Evolutionary conservation across 2,888 invertebrate genomes (phyloP), one percentile per base, ranked within the genome.

Genomic region (Hirtodrosophila histrioides): DNA sequence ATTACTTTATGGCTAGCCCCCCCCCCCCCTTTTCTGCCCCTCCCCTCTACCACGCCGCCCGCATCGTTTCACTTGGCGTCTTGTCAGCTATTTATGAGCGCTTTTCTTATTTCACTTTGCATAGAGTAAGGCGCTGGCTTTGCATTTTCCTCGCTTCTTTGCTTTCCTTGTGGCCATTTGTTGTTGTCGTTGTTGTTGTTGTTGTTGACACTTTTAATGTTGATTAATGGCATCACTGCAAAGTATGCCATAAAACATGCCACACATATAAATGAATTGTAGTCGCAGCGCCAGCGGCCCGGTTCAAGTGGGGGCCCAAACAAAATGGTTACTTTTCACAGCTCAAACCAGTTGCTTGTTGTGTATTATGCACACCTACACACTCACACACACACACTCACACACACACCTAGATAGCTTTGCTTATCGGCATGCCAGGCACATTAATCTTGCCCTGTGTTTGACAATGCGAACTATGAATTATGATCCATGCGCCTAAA

Each of bases 211-310:
- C 82, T 67, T 81, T 80, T 85, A 80, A 80, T 85, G 80, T 85
- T 80, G 80, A 80, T 80, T 80, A 80, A 80, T 80, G 85, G 82
- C 55, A 58, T 64, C 65, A 29, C 45, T 43, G 65, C 44, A 78
- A 70, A 78, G 77, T 49, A 63, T 75, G 85, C 73, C 67, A 80
- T 80, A 78, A 81, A 81, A 61, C 82, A 73, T 68, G 82, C 73
- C 76, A 67, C 85, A 70, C 85, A 82, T 78, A 78, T 73, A 80
- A 80, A 85, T 85, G 82, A 85, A 80, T 82, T 82, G 79, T 82
- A 82, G 75, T 74, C 53, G 39, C 31, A 54, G 51, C 56, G 33
- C 44, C 48, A 24, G 40, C 46, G 31, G 17, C 61, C 67, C 61
- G 57, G 61, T 54, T 57, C 45, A 39, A 57, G 40, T 40, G 9